Conservation (phyloP, 2,888 invertebrate species). For the Spisula solida region DNA sequence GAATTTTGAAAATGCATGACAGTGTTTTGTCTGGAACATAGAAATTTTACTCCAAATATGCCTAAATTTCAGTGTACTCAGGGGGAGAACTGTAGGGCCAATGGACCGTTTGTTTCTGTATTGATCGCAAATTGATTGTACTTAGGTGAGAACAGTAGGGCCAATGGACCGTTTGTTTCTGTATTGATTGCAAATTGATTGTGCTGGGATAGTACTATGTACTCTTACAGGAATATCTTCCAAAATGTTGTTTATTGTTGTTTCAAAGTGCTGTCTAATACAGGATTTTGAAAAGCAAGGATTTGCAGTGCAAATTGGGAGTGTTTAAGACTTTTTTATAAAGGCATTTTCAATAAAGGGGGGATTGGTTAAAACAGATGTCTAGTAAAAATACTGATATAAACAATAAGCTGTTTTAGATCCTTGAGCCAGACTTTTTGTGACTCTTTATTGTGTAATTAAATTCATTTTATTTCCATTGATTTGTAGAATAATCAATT, state of each 20-base stretch:
- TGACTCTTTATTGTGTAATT: neutral
- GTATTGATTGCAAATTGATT: no score
- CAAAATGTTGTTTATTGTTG: neutral
- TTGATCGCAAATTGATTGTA: no score
- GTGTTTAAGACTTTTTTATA: neutral
- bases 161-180: no score
- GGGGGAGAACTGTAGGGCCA: no score
- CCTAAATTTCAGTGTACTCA: no score
- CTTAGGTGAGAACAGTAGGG: no score
- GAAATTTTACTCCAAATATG: no score
- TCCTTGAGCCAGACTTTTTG: neutral
- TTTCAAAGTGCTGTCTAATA: neutral
- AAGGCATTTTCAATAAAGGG: neutral
- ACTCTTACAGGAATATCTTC: no score
- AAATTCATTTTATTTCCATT: constrained; percentile 9
- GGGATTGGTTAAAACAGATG: neutral
- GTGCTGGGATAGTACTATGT: no score
- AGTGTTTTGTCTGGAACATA: no score
- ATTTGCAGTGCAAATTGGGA: neutral
- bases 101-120: no score
- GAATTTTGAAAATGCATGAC: no score
- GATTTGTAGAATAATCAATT: neutral
- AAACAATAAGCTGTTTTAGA: neutral
- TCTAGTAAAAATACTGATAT: neutral
- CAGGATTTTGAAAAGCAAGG: neutral